Evolutionary conservation across 2,113 vertebrate genomes (phyloP).

Genomic region (Ptilorrhoa leucosticta): DNA sequence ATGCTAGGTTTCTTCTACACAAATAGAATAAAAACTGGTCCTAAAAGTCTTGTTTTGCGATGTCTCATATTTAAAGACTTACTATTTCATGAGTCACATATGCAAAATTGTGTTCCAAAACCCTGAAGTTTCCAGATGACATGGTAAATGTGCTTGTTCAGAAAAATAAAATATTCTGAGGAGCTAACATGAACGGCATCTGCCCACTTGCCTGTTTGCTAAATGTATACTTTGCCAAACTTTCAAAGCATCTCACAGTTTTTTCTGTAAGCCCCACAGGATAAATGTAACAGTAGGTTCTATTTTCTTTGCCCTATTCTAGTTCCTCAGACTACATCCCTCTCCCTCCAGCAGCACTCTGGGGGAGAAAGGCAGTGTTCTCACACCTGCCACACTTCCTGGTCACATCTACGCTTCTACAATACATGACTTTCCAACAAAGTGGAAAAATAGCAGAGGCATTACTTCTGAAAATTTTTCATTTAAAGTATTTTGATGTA

Average conservation of each 20-base stretch:
- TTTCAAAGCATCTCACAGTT: neutral
- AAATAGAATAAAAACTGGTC: neutral
- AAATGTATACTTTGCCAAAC: neutral
- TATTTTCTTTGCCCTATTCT: neutral
- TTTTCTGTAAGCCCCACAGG: neutral
- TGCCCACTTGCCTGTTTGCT: neutral
- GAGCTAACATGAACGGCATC: neutral
- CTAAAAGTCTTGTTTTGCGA: neutral
- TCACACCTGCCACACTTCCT: neutral
- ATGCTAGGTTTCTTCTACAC: neutral
- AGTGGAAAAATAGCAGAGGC: neutral
- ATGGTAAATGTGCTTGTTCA: neutral
- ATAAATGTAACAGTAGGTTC: neutral
- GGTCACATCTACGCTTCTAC: neutral
- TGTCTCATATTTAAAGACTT: neutral
- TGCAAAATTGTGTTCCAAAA: neutral
- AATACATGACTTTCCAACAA: neutral
- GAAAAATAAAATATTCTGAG: neutral
- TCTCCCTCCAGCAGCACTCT: neutral
- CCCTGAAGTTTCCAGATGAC: neutral
- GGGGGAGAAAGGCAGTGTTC: neutral
- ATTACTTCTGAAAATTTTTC: neutral
- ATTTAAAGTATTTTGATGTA: neutral
- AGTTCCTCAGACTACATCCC: neutral
- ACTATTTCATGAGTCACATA: neutral